Percentiles rank a stretch among this genome's conserved stretches.
phyloP scores from a whole-genome alignment of 2,113 vertebrate species.

The Vulpes vulpes region DNA sequence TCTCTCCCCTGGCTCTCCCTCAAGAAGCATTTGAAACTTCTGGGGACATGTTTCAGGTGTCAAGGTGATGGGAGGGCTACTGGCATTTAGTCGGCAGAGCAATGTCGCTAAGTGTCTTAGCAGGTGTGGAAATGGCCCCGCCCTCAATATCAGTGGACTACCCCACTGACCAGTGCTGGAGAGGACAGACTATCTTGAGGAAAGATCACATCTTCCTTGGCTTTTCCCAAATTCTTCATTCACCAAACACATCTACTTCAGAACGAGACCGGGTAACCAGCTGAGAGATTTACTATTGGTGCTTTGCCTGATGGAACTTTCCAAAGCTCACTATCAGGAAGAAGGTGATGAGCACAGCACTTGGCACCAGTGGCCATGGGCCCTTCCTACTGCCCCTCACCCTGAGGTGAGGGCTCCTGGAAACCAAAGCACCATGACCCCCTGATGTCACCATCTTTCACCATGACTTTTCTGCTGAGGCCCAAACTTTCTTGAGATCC shows the following conservation, averaged over 20 bases:
- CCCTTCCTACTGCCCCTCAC: background rate
- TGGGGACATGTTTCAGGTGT: background rate
- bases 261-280: background rate
- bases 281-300: background rate
- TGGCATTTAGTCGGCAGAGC: background rate
- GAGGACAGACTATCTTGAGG: accelerated
- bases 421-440: background rate
- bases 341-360: background rate
- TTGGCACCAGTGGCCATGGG: accelerated
- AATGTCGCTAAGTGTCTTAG: background rate
- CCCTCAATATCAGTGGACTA: background rate
- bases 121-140: background rate
- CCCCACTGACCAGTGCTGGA: background rate
- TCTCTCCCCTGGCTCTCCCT: background rate
- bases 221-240: background rate
- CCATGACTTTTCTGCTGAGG: background rate
- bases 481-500: background rate
- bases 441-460: background rate
- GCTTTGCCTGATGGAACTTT: background rate
- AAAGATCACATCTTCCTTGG: background rate
- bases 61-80: background rate
- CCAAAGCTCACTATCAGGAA: background rate
- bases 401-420: background rate
- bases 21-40: background rate
- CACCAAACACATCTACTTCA: background rate